A percentile compares a stretch with the other conserved stretches of the same genome.
These are phyloP conservation scores for Montipora capitata DNA, from an alignment of 92 coral and sea anemone genomes.

Conservation along the genomic window DNA sequence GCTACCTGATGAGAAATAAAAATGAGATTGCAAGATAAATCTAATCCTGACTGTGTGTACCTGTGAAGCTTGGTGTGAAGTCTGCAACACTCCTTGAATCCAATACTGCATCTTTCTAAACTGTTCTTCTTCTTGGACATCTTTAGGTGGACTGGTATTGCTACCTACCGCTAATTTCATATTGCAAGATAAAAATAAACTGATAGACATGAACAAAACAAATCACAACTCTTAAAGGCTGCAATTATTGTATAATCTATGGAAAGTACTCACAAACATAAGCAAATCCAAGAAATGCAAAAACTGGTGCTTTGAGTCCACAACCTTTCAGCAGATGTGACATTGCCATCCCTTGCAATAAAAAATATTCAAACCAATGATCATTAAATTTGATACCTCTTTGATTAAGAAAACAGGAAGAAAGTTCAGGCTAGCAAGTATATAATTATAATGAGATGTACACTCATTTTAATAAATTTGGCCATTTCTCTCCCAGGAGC, in stretches of 20 bases:
- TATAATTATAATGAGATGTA: too few relatives aligned
- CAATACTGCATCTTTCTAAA: conserved; percentile 67
- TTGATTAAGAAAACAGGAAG: too few relatives aligned
- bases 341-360: conserved; percentile 74
- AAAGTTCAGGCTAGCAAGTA: too few relatives aligned
- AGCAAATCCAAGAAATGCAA: conserved; percentile 93
- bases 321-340: conserved; percentile 74
- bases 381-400: too few relatives aligned
- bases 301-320: conserved; percentile 80
- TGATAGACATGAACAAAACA: too few relatives aligned
- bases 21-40: too few relatives aligned
- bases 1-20: too few relatives aligned
- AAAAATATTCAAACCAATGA: neutral
- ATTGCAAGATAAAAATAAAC: neutral
- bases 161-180: conserved; percentile 34
- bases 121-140: conserved; percentile 72
- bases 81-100: conserved; percentile 68
- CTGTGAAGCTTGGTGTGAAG: conserved; percentile 25
- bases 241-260: too few relatives aligned
- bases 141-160: conserved; percentile 48
- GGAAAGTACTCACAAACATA: conserved; percentile 72
- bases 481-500: too few relatives aligned
- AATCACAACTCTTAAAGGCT: too few relatives aligned
- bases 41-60: neutral
- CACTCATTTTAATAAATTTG: too few relatives aligned